Evolutionary conservation across 1,140 invertebrate species (phyloP), one percentile per base, ranked within the genome.

Genomic region (Holcopasites calliopsidis): DNA sequence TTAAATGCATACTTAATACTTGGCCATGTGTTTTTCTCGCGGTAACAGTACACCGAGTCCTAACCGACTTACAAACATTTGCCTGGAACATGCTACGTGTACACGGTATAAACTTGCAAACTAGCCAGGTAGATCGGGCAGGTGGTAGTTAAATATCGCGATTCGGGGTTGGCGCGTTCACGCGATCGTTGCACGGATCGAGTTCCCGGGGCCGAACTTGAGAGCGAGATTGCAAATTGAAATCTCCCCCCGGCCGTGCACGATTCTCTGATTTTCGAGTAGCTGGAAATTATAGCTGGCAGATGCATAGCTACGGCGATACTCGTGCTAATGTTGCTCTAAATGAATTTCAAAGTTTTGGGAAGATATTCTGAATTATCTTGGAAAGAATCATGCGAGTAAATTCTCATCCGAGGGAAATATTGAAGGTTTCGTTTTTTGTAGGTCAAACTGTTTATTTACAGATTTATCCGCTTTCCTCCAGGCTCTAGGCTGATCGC

Each of bases 161-260:
- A 61, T 83, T 76, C 35, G 44, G 60, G 57, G 66, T 85, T 72
- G 82, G 57, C 69, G 79, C 72, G 79, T 85, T 85, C 83, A 71
- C 68, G 72, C 73, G 83, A 85, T 85, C 71, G 65, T 31, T 52
- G 49, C 50, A 38, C 52, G 61, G 38, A 77, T 44, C 23, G 18
- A 71, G 78, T 76, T 79, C 69, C 52, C 73, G 40, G 64, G 40
- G 55, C 21, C n/a, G 55, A 73, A 42, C 62, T 54, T 54, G 47
- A 76, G 64, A 72, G 64, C 52, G 69, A 66, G 61, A 76, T 54
- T 83, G 72, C 64, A 83, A 85, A 85, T 85, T 83, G 83, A 85
- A 85, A 85, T 80, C 77, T 55, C n/a, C 80, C 52, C 74, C 44
- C 55, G 18, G 38, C 44, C 28, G 49, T n/a, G n/a, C 49, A 69